Base-by-base conservation (phyloP, 1,140 invertebrate species). In the Drosophila tani region DNA sequence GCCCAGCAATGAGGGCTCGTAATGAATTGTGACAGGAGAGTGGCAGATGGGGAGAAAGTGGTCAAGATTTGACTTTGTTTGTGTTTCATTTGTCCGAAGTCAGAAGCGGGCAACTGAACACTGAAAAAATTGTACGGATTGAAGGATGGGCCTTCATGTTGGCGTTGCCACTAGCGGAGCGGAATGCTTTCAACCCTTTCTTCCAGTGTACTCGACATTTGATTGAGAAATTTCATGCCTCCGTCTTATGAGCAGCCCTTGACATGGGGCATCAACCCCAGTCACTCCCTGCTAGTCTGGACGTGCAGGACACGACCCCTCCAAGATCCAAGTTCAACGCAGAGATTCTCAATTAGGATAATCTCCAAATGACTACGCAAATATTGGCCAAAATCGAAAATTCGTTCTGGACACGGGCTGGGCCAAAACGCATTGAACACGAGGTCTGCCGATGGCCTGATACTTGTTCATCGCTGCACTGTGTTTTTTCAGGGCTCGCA, bases 261-360 rank as follows among this genome's bases (percentile, higher is more conserved):
- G 47, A 55, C 55, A 57, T 59, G 76, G 56, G 66, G 47, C 75
- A 67, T 58, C 41, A 66, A 53, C 65, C 50, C 69, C 43, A 24
- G 41, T 9, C 49, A 70, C 70, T 66, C 59, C 60, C 41, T 38
- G 57, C 19, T 47, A 47, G 46, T 55, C n/a, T 24, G 43, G 9
- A 41, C 7, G 12, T 12, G 19, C 1, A 21, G 21, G 29, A 9
- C 9, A 11, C 32, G 35, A 45, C 43, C 53, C 58, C 67, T 57
- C 56, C 51, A 21, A 17, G 7, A 5, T n/a, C 14, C 19, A 0
- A 71, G 50, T 47, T 66, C 46, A 55, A 56, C 51, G 76, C 79
- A 65, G 77, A 91, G 88, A 91, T 91, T 91, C 90, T 80, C 90
- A 91, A 91, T 91, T 91, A 90, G 88, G 90, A 91, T 91, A 91